Evolutionary conservation across 2,888 invertebrate genomes (phyloP), one percentile per base, ranked within the genome.

Genomic region (Notocelia uddmanniana): DNA sequence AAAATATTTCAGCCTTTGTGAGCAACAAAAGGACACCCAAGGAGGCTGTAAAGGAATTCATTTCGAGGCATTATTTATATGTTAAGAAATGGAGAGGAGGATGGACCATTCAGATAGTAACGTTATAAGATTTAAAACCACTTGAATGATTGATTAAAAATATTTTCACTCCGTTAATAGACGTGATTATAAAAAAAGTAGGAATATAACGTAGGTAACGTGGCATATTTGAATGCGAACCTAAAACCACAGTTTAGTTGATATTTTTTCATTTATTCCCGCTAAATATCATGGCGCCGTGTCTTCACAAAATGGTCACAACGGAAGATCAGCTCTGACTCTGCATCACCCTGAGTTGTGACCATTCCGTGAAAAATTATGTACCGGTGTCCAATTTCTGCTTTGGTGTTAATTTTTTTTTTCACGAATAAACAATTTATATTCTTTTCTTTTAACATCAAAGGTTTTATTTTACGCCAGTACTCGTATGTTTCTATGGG

Each of bases 1-100:
- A 59, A 70, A 70, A 70, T 70, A 70, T 70, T 66, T 70, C 70
- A 70, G 64, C 64, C 70, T 70, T 70, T 70, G 64, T 70, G 64
- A 66, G 58, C 64, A 66, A 70, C 70, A 70, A 70, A 66, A 64
- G 64, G 64, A 70, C 70, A 70, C 70, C 70, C 70, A 58, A 52
- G 70, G 70, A 70, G 58, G 70, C 58, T 66, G 70, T 70, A 66
- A 70, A 64, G 64, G 70, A 66, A 70, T 70, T 70, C 64, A 70
- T 70, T 70, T 70, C 64, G 64, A 21, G 64, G 52, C 64, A 52
- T 66, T 59, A 70, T 70, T 41, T 58, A 64, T 70, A 50, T 66
- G 58, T 19, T 58, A 63, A 70, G 50, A 18, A 63, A 26, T n/a
- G 50, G 37, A 41, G 13, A 57, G 41, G 60, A 48, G 26, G 60